Evolutionary conservation across 2,888 invertebrate species (phyloP).

Genomic region (Silvanus unidentatus): DNA sequence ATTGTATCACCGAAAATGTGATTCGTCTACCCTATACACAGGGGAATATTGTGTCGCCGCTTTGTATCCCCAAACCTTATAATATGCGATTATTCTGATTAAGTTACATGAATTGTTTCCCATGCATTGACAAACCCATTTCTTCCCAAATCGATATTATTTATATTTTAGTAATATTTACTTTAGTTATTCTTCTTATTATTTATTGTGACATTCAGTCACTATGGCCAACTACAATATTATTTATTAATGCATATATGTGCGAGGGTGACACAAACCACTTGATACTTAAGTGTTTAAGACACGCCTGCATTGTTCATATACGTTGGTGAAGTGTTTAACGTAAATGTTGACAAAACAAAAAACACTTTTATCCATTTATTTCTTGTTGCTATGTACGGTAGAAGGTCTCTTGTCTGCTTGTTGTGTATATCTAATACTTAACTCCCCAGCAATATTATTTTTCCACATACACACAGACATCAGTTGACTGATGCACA

Average conservation of each 20-base stretch:
- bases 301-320: background rate
- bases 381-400: too few species aligned
- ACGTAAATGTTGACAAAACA: constrained; percentile 24
- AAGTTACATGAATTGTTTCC: constrained; percentile 40
- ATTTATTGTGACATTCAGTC: too few species aligned
- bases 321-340: constrained; percentile 19
- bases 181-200: background rate
- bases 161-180: constrained; percentile 1
- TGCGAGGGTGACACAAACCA: background rate
- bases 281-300: background rate
- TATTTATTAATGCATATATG: background rate
- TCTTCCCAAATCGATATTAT: constrained; percentile 3
- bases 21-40: constrained; percentile 34
- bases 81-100: constrained; percentile 44
- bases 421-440: too few species aligned
- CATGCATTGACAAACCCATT: constrained; percentile 30
- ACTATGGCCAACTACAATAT: too few species aligned
- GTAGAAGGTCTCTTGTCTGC: too few species aligned
- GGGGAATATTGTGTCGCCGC: constrained; percentile 28
- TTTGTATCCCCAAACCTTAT: constrained; percentile 41
- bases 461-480: too few species aligned
- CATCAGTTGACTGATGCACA: too few species aligned
- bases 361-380: constrained; percentile 17
- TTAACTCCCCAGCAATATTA: too few species aligned
- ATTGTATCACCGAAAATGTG: constrained; percentile 31